Conservation (phyloP, 2,113 vertebrate species). For the Diphyllodes magnificus region DNA sequence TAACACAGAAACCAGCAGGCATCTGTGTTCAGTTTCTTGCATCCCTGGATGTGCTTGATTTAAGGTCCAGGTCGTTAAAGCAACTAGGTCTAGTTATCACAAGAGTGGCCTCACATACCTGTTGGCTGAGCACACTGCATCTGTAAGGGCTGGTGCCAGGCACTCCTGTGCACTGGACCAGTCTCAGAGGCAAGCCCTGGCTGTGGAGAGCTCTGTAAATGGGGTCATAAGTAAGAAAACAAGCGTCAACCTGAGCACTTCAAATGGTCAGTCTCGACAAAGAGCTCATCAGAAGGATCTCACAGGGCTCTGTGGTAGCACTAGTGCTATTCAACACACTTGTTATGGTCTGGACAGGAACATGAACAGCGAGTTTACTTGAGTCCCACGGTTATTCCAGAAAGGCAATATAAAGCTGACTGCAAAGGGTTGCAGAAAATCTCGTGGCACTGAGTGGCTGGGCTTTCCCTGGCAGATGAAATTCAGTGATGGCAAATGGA, state of each 20-base stretch:
- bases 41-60: neutral
- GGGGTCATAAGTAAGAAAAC: neutral
- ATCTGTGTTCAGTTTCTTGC: neutral
- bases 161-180: neutral
- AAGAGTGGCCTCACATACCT: neutral
- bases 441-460: neutral
- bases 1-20: neutral
- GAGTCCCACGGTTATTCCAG: neutral
- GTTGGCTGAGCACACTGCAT: neutral
- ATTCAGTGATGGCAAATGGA: neutral
- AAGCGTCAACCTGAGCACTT: neutral
- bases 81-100: neutral
- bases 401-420: neutral
- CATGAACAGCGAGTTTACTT: neutral
- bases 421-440: neutral
- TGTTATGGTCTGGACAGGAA: neutral
- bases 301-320: neutral
- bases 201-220: neutral
- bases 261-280: constrained; percentile 27
- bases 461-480: neutral
- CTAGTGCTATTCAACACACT: neutral
- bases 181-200: neutral
- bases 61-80: neutral
- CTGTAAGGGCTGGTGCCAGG: neutral
- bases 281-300: constrained; percentile 21